These are phyloP conservation scores for Erythrocebus patas DNA, from an alignment of 2,113 vertebrate genomes.

Conservation along the genomic window DNA sequence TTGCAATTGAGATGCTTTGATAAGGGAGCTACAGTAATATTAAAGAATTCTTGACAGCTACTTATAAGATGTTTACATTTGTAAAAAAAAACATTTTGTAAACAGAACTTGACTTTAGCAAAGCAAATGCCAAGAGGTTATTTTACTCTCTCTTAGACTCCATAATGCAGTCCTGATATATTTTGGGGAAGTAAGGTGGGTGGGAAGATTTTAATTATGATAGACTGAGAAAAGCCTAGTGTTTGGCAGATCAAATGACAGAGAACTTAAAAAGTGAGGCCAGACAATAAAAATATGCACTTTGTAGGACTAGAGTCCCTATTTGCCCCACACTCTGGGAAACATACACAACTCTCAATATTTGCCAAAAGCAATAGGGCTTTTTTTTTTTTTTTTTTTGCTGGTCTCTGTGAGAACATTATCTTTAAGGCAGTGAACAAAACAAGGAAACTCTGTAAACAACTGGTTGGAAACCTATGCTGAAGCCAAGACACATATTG, in stretches of 20 bases:
- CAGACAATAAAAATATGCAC: neutral
- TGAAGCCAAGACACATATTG: neutral
- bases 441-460: neutral
- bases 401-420: neutral
- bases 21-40: slow-evolving; percentile 60
- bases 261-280: neutral
- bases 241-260: neutral
- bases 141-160: slow-evolving; percentile 72
- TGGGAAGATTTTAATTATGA: slow-evolving; percentile 53
- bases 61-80: slow-evolving; percentile 77
- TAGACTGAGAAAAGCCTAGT: neutral
- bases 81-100: slow-evolving; percentile 78
- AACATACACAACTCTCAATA: neutral
- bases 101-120: slow-evolving; percentile 78
- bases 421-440: slow-evolving; percentile 12
- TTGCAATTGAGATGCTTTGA: slow-evolving; percentile 62
- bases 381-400: neutral
- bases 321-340: slow-evolving; percentile 10
- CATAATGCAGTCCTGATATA: slow-evolving; percentile 57
- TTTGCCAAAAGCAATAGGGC: neutral
- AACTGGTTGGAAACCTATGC: neutral
- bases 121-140: slow-evolving; percentile 76
- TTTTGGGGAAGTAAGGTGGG: neutral
- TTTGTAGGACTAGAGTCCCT: neutral
- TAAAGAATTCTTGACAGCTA: slow-evolving; percentile 77